Base-by-base conservation (phyloP, 2,888 invertebrate species). In the Mellilla xanthometata region DNA sequence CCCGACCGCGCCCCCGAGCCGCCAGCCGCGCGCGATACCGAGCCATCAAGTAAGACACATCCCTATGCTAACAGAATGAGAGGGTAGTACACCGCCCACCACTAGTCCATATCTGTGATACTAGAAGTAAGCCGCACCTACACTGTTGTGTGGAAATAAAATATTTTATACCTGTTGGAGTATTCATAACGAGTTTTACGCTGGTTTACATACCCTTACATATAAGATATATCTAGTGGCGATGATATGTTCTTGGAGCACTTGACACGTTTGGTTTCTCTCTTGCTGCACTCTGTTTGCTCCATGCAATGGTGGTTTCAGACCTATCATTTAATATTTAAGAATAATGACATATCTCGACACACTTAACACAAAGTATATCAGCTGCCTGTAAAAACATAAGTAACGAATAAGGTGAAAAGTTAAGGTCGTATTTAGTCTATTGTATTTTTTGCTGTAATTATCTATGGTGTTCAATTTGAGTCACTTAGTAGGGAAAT, bases 1-100 rank as follows among this genome's bases (percentile, higher is more conserved):
- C 93, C 91, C 19, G 91, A 91, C 58, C 74, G 58, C 23, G 31
- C 44, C 35, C 54, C 53, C 13, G 55, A 51, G 2, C 45, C 47
- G 35, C 52, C 58, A 52, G 65, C 66, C 23, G 56, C 71, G 24
- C 32, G 47, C 15, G 54, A 70, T 58, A 59, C 48, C 42, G 72
- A 67, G 38, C 55, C 85, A 50, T 66, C 91, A 90, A 89, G 91
- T 91, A 91, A 91, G 91, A 81, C 73, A 72, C 68, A 59, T 56
- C 60, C 67, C 64, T 72, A 62, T 71, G 72, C 73, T 78, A 66
- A 42, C 35, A 38, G 47, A 48, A 29, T 41, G 41, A 33, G 46
- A 28, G 38, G 47, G 36, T 48, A 46, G 46, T 39, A 23, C 12
- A 10, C 7, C 30, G 13, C 30, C 33, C 31, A 5, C 42, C 23